A percentile compares a stretch with the other conserved stretches of the same genome.
Evolutionary conservation across 2,888 invertebrate genomes (phyloP).

Genomic region (Ochropleura plecta): DNA sequence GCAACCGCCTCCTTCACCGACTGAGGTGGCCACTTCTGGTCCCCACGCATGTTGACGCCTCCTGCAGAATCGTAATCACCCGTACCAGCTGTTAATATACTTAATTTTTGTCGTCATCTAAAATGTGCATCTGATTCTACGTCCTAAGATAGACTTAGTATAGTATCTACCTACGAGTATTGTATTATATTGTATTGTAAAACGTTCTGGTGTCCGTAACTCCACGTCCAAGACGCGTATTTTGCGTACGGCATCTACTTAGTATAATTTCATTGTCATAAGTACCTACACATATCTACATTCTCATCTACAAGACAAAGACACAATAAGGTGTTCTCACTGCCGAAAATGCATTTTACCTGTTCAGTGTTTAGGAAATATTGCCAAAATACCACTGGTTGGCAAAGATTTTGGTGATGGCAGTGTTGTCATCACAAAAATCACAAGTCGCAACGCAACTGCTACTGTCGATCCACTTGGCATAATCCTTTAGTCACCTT

Average conservation of each 20-base stretch:
- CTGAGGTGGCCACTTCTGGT: constrained; percentile 97
- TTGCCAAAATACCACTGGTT: constrained; percentile 32
- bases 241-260: not conserved
- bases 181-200: too few relatives aligned
- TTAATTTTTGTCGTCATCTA: constrained; percentile 1
- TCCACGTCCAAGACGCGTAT: too few relatives aligned
- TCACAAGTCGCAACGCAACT: constrained; percentile 48
- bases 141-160: not conserved
- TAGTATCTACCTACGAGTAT: too few relatives aligned
- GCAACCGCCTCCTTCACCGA: constrained; percentile 93
- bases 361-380: constrained; percentile 20
- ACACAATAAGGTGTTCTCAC: constrained; percentile 1
- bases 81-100: constrained; percentile 22
- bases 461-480: constrained; percentile 44
- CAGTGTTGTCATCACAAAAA: constrained; percentile 40
- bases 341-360: constrained; percentile 29
- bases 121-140: not conserved
- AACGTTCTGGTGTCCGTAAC: too few relatives aligned
- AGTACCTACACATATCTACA: not conserved
- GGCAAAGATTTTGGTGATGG: constrained; percentile 28
- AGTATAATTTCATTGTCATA: not conserved
- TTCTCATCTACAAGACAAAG: not conserved
- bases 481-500: constrained; percentile 49
- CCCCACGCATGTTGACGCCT: constrained; percentile 96
- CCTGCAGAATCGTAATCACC: constrained; percentile 82